phyloP scores from a whole-genome alignment of 2,888 invertebrate species.

The Drosophila rellima region DNA sequence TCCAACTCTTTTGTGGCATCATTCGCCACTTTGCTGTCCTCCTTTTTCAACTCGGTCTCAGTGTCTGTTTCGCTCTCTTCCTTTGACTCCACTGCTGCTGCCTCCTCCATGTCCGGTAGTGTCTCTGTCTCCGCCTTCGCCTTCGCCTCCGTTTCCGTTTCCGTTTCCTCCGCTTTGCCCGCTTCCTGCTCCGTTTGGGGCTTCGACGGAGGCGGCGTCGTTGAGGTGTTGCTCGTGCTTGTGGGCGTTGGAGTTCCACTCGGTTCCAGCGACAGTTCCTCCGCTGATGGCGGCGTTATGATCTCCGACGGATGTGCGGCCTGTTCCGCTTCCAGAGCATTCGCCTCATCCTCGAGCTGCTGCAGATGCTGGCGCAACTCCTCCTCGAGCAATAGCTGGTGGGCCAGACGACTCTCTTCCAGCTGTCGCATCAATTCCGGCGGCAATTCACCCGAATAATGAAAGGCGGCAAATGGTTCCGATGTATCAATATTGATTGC shows the following conservation, averaged over 20 bases:
- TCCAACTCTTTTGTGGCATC: not conserved
- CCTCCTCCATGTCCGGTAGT: not conserved
- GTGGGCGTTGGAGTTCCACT: conserved; percentile 30
- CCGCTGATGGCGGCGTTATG: conserved; percentile 42
- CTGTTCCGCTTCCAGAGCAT: conserved; percentile 30
- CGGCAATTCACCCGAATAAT: conserved; percentile 66
- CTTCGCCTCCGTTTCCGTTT: too few species aligned
- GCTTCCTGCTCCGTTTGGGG: not conserved
- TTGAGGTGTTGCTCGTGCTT: conserved; percentile 21
- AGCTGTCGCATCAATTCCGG: conserved; percentile 66
- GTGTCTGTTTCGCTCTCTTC: not conserved
- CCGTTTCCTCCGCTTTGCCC: not conserved
- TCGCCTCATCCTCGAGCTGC: conserved; percentile 36
- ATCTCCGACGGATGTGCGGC: conserved; percentile 12
- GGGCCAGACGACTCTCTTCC: conserved; percentile 45
- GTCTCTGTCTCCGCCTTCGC: not conserved
- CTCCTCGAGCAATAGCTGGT: conserved; percentile 38
- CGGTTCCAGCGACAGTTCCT: conserved; percentile 33
- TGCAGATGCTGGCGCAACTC: conserved; percentile 44
- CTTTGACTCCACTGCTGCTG: conserved; percentile 8
- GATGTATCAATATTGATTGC: conserved; percentile 33
- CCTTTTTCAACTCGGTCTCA: not conserved
- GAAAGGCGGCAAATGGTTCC: conserved; percentile 61
- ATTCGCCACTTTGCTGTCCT: not conserved
- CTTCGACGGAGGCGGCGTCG: conserved; percentile 30